These are phyloP conservation scores for Podargus strigoides DNA, from an alignment of 2,797 vertebrate genomes.

Conservation along the genomic window DNA sequence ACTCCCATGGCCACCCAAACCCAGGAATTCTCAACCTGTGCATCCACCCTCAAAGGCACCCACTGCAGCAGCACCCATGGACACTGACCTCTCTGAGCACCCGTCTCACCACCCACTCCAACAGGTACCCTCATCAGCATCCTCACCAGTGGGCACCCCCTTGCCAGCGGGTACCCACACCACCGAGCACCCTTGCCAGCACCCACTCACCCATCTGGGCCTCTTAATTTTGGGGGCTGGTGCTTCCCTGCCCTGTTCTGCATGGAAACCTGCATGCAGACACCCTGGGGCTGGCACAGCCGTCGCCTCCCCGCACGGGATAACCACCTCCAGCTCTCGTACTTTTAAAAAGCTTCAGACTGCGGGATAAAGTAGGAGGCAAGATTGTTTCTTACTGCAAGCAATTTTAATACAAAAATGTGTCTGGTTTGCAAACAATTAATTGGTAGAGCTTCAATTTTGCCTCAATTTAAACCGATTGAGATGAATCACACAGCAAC, in stretches of 20 bases:
- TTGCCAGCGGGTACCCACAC: background rate
- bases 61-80: background rate
- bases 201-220: background rate
- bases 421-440: conserved; percentile 80
- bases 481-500: conserved; percentile 83
- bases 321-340: fast-evolving
- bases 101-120: background rate
- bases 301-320: fast-evolving
- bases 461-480: conserved; percentile 80
- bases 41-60: background rate
- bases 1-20: no score
- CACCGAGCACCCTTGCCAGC: background rate
- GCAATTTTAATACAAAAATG: conserved; percentile 86
- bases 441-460: conserved; percentile 83
- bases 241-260: background rate
- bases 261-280: fast-evolving
- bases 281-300: fast-evolving
- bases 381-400: conserved; percentile 76
- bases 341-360: background rate
- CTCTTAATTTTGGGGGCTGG: background rate
- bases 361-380: conserved; percentile 68
- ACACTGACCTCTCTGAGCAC: background rate
- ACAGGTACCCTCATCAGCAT: background rate
- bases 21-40: no score
- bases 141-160: background rate